Evolutionary conservation across 35 echinoderm and acorn worm species (phyloP), one percentile per base, ranked within the genome.

Genomic region (Chiridota heheva): DNA sequence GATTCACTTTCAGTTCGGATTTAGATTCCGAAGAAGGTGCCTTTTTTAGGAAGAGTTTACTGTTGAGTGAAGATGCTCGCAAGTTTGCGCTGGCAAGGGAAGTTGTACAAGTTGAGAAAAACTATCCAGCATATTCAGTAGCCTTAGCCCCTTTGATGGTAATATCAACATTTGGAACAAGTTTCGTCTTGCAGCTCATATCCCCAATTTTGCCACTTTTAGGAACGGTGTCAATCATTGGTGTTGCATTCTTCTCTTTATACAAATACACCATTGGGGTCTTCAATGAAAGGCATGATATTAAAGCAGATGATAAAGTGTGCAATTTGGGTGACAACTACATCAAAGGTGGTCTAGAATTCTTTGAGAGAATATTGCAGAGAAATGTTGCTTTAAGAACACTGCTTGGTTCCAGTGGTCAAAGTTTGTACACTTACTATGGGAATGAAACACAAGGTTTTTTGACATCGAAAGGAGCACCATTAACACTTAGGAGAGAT

Each of bases 341-440:
- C 42, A 69, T 58, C 24, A 78, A 84, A 47, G 95, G 95, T 7
- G 95, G 89, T n/a, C 20, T 98, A 0, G 95, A 98, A 70, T 91
- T 88, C 46, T 91, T 88, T 34, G 85, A 89, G 63, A 92, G 85
- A 69, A 60, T 16, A 18, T 51, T 98, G 34, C 53, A 89, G 63
- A 84, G 77, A 61, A 91, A 98, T 56, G 73, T 67, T 37, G 89
- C 80, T 3, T 57, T 98, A 29, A 77, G 95, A 29, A 88, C 71
- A 63, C 80, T 92, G 24, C 69, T 98, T 34, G 95, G 89, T 1
- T 63, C 53, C 12, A 88, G 64, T 35, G 95, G 95, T 41, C 85
- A 98, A 42, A 69, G 85, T 60, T 48, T 87, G 68, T 98, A 87
- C 65, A 92, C 80, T 12, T 98, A 92, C 31, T 98, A 98, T 64